A percentile compares a stretch with the other conserved stretches of the same genome.
Evolutionary conservation across 2,888 invertebrate species (phyloP).

Genomic region (Leptinotarsa tumamoca): DNA sequence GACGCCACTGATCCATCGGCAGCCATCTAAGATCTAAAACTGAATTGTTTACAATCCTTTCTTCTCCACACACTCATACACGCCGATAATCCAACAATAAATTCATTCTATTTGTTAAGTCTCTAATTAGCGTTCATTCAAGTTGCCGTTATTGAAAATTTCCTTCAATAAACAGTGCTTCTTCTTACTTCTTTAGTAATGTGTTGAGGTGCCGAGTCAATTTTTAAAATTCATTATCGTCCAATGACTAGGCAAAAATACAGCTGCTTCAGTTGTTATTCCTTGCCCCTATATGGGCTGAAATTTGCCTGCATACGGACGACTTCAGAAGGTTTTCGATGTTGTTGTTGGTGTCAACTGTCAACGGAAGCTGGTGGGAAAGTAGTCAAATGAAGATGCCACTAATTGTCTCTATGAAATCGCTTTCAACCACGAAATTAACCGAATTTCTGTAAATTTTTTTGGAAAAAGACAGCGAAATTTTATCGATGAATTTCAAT

Average conservation of each 20-base stretch:
- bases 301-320: slow-evolving; percentile 28
- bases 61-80: slow-evolving; percentile 29
- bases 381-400: too few species aligned
- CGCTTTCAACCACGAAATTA: too few species aligned
- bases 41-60: slow-evolving; percentile 49
- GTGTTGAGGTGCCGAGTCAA: slow-evolving; percentile 41
- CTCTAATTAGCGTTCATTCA: slow-evolving; percentile 50
- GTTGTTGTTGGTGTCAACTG: slow-evolving; percentile 15
- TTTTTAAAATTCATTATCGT: slow-evolving; percentile 44
- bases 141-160: slow-evolving; percentile 42
- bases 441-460: too few species aligned
- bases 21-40: slow-evolving; percentile 39
- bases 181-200: slow-evolving; percentile 42
- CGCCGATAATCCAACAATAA: slow-evolving; percentile 43
- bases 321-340: slow-evolving; percentile 18
- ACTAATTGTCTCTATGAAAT: too few species aligned
- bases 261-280: slow-evolving; percentile 39
- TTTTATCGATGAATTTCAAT: too few species aligned
- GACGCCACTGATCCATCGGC: slow-evolving; percentile 32
- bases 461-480: too few species aligned
- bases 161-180: slow-evolving; percentile 40
- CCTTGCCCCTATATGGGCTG: slow-evolving; percentile 33
- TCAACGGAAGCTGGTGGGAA: neutral
- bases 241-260: slow-evolving; percentile 41
- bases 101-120: slow-evolving; percentile 47